Evolutionary conservation across 2,888 invertebrate species (phyloP), one percentile per base, ranked within the genome.

Genomic region (Ceratothoa steindachneri): DNA sequence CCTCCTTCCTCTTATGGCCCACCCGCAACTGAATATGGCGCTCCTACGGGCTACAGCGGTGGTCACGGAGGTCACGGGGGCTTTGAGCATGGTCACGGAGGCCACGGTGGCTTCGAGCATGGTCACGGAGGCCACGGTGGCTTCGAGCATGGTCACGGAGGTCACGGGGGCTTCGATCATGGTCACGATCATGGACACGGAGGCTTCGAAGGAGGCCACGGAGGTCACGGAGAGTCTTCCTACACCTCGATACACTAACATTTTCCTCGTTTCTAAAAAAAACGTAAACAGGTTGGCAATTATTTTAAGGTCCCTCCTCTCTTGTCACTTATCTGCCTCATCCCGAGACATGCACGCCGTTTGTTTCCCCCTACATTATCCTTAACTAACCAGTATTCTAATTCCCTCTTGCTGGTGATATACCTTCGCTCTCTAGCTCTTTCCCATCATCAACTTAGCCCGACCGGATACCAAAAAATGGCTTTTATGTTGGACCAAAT

Each of bases 171-270:
- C 19, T 41, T 24, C 51, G 53, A 29, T 22, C 5, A 5, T 15
- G 52, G 66, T 9, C 51, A 22, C 64, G 67, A 27, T 12, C 51
- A 29, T 52, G 67, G 71, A 0, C 27, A 27, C 12, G 66, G 52
- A 28, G 30, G 30, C 65, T 53, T 30, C 30, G 66, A 60, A 30
- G 68, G 30, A 9, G 52, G 67, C 15, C 28, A 30, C 55, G 69
- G 73, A n/a, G 55, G 55, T 19, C 27, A 69, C 30, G 73, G 73
- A 24, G 41, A 15, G 7, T 41, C 41, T 9, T 41, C 41, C 15
- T 41, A 41, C 15, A 41, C 41, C 15, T 41, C 41, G 5, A 41
- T 41, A 41, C 41, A 15, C 15, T 41, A 41, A 41, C 15, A 41
- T 9, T 41, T 41, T 9, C 15, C 15, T 41, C 15, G 5, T 15